phyloP scores from a whole-genome alignment of 2,888 invertebrate genomes.

The Eugnorisma glareosa region DNA sequence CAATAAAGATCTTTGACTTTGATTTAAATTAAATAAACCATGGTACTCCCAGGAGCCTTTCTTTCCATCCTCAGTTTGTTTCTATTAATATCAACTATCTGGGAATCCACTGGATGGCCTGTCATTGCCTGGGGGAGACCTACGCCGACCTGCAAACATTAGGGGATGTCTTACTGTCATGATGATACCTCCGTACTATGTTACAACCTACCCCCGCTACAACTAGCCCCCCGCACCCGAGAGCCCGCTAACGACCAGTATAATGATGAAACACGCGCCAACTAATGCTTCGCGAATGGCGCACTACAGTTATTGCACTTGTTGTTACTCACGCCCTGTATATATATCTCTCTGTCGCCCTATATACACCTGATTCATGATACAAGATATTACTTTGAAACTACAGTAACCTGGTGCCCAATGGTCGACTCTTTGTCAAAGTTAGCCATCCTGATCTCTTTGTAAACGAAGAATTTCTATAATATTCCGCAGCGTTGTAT shows the following conservation, averaged over 20 bases:
- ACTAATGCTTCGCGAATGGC: slow-evolving; percentile 53
- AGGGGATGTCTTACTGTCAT: not conserved
- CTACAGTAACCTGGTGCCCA: not conserved
- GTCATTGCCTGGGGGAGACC: not conserved
- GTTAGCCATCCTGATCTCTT: not conserved
- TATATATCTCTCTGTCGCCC: not conserved
- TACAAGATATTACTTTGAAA: slow-evolving; percentile 24
- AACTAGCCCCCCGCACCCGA: slow-evolving; percentile 12
- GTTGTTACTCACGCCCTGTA: slow-evolving; percentile 19
- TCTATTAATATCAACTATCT: not conserved
- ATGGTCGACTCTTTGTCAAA: not conserved
- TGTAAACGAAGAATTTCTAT: not conserved
- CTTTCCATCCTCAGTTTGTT: not conserved
- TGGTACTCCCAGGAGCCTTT: not conserved
- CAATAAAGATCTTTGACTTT: no score
- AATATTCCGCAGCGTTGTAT: not conserved
- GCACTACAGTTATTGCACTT: slow-evolving; percentile 49
- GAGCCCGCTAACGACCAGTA: slow-evolving; percentile 52
- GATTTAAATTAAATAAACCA: not conserved
- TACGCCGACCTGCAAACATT: not conserved
- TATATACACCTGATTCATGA: slow-evolving; percentile 19
- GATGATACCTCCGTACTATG: not conserved
- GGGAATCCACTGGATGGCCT: no score
- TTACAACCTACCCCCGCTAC: slow-evolving; percentile 6
- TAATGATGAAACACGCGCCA: slow-evolving; percentile 63